phyloP scores from a whole-genome alignment of 2,888 invertebrate genomes.

The Hypolimnas misippus region DNA sequence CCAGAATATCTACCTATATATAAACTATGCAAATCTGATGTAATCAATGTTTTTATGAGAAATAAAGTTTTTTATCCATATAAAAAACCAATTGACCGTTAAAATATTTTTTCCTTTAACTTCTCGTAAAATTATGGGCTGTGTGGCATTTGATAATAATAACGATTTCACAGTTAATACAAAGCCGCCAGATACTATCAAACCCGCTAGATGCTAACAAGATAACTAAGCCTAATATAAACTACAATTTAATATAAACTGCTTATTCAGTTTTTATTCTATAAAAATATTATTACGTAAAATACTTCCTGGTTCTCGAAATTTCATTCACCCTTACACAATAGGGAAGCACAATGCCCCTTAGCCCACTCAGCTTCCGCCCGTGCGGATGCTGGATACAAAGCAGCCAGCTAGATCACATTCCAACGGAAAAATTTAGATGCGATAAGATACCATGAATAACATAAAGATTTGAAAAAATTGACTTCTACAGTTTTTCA shows the following conservation, averaged over 20 bases:
- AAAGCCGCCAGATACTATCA: too few species aligned
- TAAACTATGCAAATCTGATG: too few species aligned
- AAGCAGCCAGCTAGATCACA: conserved; percentile 22
- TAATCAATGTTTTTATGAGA: too few species aligned
- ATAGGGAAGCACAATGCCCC: conserved; percentile 49
- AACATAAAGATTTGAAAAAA: neutral
- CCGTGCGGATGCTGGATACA: conserved; percentile 36
- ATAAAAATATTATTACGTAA: conserved; percentile 61
- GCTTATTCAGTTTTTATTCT: conserved; percentile 50
- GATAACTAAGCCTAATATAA: too few species aligned
- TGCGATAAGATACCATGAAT: conserved; percentile 7
- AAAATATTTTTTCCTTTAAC: too few species aligned
- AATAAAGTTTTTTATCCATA: too few species aligned
- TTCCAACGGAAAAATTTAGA: conserved; percentile 17
- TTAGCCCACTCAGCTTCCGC: conserved; percentile 58
- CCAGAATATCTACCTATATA: too few species aligned
- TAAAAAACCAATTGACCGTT: too few species aligned
- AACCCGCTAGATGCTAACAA: too few species aligned
- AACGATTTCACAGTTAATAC: too few species aligned
- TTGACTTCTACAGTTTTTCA: neutral
- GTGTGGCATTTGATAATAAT: too few species aligned
- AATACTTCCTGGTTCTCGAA: conserved; percentile 62
- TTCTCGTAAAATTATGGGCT: too few species aligned
- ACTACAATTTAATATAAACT: neutral
- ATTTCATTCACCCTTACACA: conserved; percentile 59